Base-by-base conservation (phyloP, 1,140 invertebrate species). In the Drosophila littoralis region DNA sequence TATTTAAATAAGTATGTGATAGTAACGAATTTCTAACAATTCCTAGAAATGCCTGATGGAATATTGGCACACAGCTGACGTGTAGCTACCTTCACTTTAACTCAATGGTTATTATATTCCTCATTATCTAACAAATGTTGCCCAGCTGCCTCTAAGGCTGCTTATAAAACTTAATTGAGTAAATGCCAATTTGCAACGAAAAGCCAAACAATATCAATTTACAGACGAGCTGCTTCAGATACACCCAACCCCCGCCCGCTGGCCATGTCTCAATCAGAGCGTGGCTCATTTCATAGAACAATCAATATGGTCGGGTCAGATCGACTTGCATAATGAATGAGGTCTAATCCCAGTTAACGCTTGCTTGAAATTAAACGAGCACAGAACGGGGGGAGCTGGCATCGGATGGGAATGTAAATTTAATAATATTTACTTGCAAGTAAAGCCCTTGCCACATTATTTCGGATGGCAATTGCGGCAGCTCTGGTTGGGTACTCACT, bases 401-500 rank as follows among this genome's bases (percentile, higher is more conserved):
- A 7, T 77, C 22, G 77, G 55, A 91, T 88, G 79, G 71, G 68
- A 66, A 81, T 81, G 79, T 70, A 82, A 88, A 88, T 84, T 90
- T 78, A 84, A 88, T 91, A 79, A 81, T 78, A 77, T 81, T 77
- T 78, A 82, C 77, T 80, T 69, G 76, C 74, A 82, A 84, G 75
- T 77, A 79, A 81, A 80, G 69, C 76, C 69, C 66, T 43, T 50
- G 45, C 52, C 60, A 33, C 78, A 55, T 58, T 59, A 58, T 52
- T 72, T 65, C 2, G 15, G 51, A 40, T 42, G 46, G 35, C 40
- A 35, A 54, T 22, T 33, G n/a, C 12, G 17, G 35, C 28, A n/a
- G 32, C 58, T 46, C 28, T 43, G 13, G 8, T n/a, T 40, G 8
- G 8, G 32, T 17, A 94, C 94, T 94, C 92, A 96, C 96, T 94